phyloP scores from a whole-genome alignment of 1,140 invertebrate genomes.

The Drosophila serrata region DNA sequence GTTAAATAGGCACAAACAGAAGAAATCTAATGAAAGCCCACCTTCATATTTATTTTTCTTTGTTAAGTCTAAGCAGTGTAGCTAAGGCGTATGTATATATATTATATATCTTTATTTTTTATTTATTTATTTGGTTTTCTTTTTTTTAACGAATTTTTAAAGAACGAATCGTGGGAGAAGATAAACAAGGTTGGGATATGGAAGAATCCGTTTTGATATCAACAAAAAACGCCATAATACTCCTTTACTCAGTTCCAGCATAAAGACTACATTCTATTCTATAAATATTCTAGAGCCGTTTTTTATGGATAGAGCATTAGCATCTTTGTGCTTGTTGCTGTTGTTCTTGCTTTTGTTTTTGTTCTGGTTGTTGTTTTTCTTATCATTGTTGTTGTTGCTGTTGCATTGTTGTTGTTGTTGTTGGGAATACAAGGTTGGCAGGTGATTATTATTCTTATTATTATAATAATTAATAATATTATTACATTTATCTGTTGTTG shows the following conservation, averaged over 20 bases:
- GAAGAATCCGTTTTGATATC: conserved; percentile 29
- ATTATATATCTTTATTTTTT: neutral
- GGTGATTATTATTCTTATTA: conserved; percentile 4
- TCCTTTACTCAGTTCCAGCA: conserved; percentile 85
- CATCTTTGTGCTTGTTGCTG: conserved; percentile 50
- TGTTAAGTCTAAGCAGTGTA: conserved; percentile 14
- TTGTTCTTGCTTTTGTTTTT: neutral
- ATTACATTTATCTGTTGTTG: conserved; percentile 22
- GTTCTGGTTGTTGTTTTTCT: conserved; percentile 2
- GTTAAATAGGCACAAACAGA: conserved; percentile 16
- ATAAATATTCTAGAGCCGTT: conserved; percentile 84
- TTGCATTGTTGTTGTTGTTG: conserved; percentile 17
- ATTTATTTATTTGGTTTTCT: neutral
- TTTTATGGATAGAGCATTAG: conserved; percentile 58
- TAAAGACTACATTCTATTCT: conserved; percentile 85
- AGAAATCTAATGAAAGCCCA: conserved; percentile 16
- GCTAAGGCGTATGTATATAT: conserved; percentile 16
- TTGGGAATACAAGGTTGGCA: conserved; percentile 35
- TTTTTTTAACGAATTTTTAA: conserved; percentile 2
- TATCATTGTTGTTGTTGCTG: conserved; percentile 9
- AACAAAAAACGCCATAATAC: conserved; percentile 85
- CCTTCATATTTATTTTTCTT: conserved; percentile 1
- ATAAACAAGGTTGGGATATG: conserved; percentile 6
- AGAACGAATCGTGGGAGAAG: conserved; percentile 10
- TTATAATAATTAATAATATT: neutral